Conservation (phyloP, 2,113 vertebrate species). For the Ploceus nigricollis region DNA sequence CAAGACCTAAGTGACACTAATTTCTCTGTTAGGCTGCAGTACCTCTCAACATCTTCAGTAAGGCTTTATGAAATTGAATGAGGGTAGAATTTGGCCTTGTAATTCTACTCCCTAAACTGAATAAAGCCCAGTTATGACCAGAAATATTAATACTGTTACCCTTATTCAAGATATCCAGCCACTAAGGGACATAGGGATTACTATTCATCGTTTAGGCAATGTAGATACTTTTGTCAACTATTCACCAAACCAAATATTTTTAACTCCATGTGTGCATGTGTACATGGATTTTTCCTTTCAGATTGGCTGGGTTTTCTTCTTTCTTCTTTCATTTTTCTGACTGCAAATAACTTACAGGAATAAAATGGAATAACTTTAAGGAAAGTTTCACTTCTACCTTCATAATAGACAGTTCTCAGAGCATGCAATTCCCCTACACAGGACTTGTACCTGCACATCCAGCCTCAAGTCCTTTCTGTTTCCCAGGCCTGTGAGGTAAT, state of each 20-base stretch:
- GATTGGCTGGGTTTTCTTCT: background rate
- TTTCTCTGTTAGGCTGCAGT: background rate
- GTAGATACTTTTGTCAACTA: background rate
- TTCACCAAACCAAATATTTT: background rate
- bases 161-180: background rate
- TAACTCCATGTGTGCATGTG: background rate
- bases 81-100: background rate
- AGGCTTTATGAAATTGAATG: slow-evolving; percentile 4
- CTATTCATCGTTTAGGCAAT: background rate
- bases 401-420: background rate
- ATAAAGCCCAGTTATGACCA: background rate
- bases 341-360: background rate
- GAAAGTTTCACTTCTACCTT: background rate
- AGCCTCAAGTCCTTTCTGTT: background rate
- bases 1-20: background rate
- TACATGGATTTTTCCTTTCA: background rate
- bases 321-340: background rate
- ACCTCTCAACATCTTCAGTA: background rate
- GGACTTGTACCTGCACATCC: background rate
- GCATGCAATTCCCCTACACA: background rate
- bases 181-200: background rate
- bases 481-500: background rate
- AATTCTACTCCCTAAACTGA: background rate
- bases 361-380: background rate
- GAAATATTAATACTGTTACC: background rate